A percentile compares a stretch with the other conserved stretches of the same genome.
phyloP scores from a whole-genome alignment of 2,797 vertebrate species.

The Taeniopygia guttata region DNA sequence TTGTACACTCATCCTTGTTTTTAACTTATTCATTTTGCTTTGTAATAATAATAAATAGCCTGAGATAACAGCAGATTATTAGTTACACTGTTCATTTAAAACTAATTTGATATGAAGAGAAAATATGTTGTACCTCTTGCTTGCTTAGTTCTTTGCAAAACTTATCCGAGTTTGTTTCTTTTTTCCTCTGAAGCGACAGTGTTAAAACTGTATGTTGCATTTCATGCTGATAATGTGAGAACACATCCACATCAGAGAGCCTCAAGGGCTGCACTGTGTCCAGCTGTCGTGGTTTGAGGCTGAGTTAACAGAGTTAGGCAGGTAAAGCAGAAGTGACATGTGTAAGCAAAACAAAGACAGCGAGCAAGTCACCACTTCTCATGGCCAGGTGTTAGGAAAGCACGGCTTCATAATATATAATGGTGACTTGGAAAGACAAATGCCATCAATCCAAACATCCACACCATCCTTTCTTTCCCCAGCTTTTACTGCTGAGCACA shows the following conservation, averaged over 20 bases:
- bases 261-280: not conserved
- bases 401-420: fast-evolving
- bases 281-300: fast-evolving
- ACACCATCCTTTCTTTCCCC: not conserved
- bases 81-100: not conserved
- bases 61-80: not conserved
- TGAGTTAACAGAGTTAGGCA: not conserved
- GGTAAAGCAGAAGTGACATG: not conserved
- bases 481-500: not conserved
- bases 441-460: fast-evolving
- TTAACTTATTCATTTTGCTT: not conserved
- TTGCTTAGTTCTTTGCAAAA: not conserved
- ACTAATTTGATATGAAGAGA: not conserved
- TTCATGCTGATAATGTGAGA: not conserved
- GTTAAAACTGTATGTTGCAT: not conserved
- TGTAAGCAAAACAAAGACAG: not conserved
- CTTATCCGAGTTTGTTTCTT: not conserved
- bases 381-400: not conserved
- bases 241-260: not conserved
- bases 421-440: not conserved
- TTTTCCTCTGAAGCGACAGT: not conserved
- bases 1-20: not conserved
- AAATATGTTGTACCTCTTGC: not conserved
- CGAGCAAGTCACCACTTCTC: not conserved
- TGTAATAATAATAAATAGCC: not conserved